phyloP scores from a whole-genome alignment of 2,888 invertebrate species.

The Brenthis hecate region DNA sequence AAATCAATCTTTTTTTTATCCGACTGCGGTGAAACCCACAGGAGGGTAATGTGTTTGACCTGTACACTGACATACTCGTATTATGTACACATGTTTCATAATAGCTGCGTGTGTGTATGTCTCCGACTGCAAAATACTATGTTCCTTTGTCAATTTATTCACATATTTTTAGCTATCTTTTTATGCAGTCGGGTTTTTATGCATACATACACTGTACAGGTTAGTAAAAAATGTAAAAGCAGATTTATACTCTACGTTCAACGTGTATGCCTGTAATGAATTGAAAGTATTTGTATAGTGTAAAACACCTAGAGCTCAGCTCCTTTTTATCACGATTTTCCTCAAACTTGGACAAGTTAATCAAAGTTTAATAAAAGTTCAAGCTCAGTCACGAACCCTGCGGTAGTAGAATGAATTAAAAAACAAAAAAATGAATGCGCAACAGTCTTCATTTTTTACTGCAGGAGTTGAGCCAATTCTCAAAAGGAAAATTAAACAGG shows the following conservation, averaged over 20 bases:
- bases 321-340: constrained; percentile 11
- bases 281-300: neutral
- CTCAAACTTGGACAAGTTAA: constrained; percentile 45
- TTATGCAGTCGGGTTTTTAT: no score
- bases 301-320: neutral
- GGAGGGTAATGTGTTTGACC: no score
- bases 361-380: constrained; percentile 46
- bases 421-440: constrained; percentile 41
- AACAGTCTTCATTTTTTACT: constrained; percentile 66
- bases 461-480: constrained; percentile 70
- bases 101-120: no score
- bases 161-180: no score
- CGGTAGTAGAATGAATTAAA: constrained; percentile 31
- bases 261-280: neutral
- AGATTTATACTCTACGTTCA: neutral
- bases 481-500: constrained; percentile 44
- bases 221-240: neutral
- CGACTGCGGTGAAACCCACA: no score
- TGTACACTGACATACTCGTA: no score
- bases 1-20: no score
- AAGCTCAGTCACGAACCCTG: constrained; percentile 19
- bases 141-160: no score
- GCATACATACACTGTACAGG: no score
- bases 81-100: no score
- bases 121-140: no score